These are phyloP conservation scores for Gasterosteus aculeatus DNA, from an alignment of 2,113 vertebrate species.

Conservation along the genomic window DNA sequence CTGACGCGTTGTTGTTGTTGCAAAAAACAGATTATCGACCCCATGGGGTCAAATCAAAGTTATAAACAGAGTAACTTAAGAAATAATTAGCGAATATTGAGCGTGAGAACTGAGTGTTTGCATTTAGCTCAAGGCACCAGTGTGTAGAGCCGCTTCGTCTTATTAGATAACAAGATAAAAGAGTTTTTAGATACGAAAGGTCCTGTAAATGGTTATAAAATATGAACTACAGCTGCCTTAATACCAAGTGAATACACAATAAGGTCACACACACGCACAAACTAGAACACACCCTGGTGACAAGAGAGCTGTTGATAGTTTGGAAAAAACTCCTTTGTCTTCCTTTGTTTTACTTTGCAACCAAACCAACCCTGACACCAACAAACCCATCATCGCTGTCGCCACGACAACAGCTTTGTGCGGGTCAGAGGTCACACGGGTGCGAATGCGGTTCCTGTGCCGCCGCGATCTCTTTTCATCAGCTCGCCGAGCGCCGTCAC, in stretches of 20 bases:
- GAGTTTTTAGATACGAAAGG: too few species aligned
- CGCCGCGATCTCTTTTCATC: conserved; percentile 65
- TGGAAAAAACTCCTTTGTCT: conserved; percentile 48
- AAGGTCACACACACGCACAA: conserved; percentile 6
- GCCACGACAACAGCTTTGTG: conserved; percentile 67
- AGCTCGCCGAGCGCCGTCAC: conserved; percentile 43
- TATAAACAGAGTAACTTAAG: not conserved
- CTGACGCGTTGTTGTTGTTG: too few species aligned
- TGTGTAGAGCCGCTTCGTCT: not conserved
- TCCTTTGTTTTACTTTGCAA: conserved; percentile 66
- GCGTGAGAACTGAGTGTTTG: not conserved
- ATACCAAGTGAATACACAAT: not conserved
- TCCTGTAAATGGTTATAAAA: not conserved
- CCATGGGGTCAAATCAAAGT: not conserved
- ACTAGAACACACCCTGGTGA: conserved; percentile 3
- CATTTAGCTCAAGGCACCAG: not conserved
- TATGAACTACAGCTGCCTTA: not conserved
- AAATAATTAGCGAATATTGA: not conserved
- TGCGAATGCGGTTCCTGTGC: conserved; percentile 72
- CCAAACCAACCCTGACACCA: conserved; percentile 68
- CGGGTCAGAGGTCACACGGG: conserved; percentile 65
- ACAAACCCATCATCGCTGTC: conserved; percentile 75
- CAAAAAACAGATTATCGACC: too few species aligned
- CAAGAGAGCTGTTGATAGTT: conserved; percentile 28
- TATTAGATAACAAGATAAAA: too few species aligned